Evolutionary conservation across 1,140 invertebrate species (phyloP).

Genomic region (Bathynomus jamesi): DNA sequence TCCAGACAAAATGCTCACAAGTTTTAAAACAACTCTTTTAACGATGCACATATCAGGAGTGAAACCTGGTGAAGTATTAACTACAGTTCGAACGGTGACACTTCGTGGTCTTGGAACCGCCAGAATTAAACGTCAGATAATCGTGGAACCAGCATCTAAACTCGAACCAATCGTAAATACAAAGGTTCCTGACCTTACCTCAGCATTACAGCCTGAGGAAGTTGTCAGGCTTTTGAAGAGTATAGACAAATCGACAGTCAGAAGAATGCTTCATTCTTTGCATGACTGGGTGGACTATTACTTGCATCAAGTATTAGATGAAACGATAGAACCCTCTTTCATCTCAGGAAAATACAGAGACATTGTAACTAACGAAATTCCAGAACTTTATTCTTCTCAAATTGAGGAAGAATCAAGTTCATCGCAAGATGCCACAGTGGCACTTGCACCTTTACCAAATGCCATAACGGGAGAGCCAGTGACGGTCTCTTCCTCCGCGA

Average conservation of each 20-base stretch:
- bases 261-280: constrained; percentile 30
- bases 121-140: constrained; percentile 14
- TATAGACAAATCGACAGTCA: constrained; percentile 21
- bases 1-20: background rate
- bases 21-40: constrained; percentile 21
- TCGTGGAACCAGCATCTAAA: background rate
- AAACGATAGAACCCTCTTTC: background rate
- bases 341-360: background rate
- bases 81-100: constrained; percentile 24
- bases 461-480: background rate
- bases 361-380: background rate
- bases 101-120: constrained; percentile 18
- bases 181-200: background rate
- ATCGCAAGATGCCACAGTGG: background rate
- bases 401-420: background rate
- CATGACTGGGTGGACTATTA: constrained; percentile 34
- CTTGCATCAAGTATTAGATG: constrained; percentile 26
- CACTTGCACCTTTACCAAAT: background rate
- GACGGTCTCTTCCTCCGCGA: background rate
- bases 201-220: constrained; percentile 16
- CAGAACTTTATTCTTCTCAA: background rate
- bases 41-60: constrained; percentile 34
- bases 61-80: constrained; percentile 25
- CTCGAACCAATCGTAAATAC: background rate
- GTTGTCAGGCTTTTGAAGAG: constrained; percentile 26